Percentiles rank a stretch among this genome's conserved stretches.
Conservation (phyloP, 2,113 vertebrate genomes). For the Phalacrocorax carbo region DNA sequence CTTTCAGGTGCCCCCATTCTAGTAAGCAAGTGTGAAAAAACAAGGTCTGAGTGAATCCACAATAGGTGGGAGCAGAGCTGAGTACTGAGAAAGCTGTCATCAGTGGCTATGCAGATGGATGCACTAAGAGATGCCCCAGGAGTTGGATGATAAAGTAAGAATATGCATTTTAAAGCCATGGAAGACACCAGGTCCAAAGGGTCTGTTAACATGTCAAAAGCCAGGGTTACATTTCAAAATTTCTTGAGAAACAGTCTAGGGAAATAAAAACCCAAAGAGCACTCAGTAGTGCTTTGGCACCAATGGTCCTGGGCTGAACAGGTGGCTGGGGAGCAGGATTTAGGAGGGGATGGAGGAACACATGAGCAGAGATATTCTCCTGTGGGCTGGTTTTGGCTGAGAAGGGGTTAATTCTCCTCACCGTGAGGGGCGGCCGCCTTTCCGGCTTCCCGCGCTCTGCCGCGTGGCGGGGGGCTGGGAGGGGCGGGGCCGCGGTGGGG, state of each 20-base stretch:
- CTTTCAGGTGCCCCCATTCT: neutral
- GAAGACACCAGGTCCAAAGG: neutral
- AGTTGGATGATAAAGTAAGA: neutral
- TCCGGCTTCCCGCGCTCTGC: no score
- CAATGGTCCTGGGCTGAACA: neutral
- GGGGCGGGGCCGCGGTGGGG: no score
- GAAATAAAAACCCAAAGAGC: neutral
- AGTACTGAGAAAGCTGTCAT: neutral
- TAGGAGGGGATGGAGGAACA: neutral
- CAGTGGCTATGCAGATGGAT: neutral
- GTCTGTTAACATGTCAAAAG: neutral
- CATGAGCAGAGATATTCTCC: neutral
- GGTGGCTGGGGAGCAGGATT: neutral
- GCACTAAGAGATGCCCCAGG: fast-evolving
- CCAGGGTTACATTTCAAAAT: neutral
- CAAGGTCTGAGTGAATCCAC: neutral
- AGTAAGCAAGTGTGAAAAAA: neutral
- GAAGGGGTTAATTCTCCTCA: no score
- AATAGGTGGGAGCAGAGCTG: neutral
- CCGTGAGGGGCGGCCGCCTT: no score
- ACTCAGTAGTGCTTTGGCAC: neutral
- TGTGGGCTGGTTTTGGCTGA: no score
- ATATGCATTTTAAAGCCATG: neutral
- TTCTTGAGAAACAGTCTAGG: neutral
- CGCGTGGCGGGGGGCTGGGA: no score